Base-by-base conservation (phyloP, 1,140 invertebrate species). In the Cyphomyrmex costatus region DNA sequence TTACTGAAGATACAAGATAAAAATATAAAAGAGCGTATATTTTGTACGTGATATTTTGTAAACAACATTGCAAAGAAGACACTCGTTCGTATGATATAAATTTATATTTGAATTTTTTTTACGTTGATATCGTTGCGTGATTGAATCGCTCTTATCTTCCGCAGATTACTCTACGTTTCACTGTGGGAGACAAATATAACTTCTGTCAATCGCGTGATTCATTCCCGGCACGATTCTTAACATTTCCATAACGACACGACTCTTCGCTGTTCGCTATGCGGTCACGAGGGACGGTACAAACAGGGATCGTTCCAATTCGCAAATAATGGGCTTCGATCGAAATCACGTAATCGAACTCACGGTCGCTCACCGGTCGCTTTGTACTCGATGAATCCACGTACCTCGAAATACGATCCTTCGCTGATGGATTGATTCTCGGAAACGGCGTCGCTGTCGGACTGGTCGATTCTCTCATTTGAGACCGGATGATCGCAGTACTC, bases 331-430 rank as follows among this genome's bases (percentile, higher is more conserved):
- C 42, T n/a, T 60, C 36, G 3, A 66, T 79, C 61, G 46, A 49
- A 21, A 24, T 24, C 58, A 16, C 65, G n/a, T 33, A 27, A 56
- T 36, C 19, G 12, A 46, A 60, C 24, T 63, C 21, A 4, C 46
- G 21, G 30, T n/a, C n/a, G 27, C 19, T n/a, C n/a, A n/a, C n/a
- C n/a, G n/a, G 46, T 65, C n/a, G 53, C 2, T 16, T n/a, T 10
- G 19, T 16, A 1, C 3, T 19, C 36, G 66, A 7, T 12, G 6
- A 66, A 21, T 14, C 24, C 53, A 68, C 66, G 21, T 90, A 95
- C 95, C 93, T 95, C 95, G 91, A 95, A 95, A 90, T 95, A 95
- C 19, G 95, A 95, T 91, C 94, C 95, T 86, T 95, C 95, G 88
- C 95, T 93, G 78, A 91, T 85, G 82, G 94, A 93, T 83, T 90